Evolutionary conservation across 2,113 vertebrate species (phyloP), one percentile per base, ranked within the genome.

Genomic region (Anolis sagrei): DNA sequence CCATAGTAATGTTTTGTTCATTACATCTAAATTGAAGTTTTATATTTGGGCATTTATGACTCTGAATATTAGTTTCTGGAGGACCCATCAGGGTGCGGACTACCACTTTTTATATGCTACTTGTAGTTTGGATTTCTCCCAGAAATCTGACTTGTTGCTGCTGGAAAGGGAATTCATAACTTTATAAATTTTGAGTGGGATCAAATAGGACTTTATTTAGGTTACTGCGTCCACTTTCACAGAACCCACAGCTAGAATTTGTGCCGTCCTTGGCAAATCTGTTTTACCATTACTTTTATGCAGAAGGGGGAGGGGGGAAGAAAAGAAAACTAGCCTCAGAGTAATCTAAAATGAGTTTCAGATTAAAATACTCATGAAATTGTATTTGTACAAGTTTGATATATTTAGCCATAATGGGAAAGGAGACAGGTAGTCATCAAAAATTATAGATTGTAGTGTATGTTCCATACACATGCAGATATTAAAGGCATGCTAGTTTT

Each of bases 401-500:
- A 0, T 0, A 1, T 66, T 84, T 29, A 70, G 86, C 77, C 58
- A 74, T 32, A 32, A 54, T 58, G 54, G 79, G 64, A 51, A 54
- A 66, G 70, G 1, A 79, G 72, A 32, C 34, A 82, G 76, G 10
- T 16, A 61, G 79, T 62, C 0, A 1, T 39, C 72, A 29, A 79
- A 79, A 87, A 80, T 13, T n/a, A 0, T 5, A 32, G 84, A 51
- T 85, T 54, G 82, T 80, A 68, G 82, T 86, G 83, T 74, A 89
- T n/a, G 1, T 85, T 66, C 25, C 34, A n/a, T 89, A 39, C 0
- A 1, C 81, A 58, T 6, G 69, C 39, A 49, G 92, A 36, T 82
- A 19, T 34, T 58, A 25, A 64, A n/a, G 88, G 90, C 34, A 64
- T 91, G 83, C 87, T 73, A 74, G 83, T 94, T 93, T 79, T 86